Percentiles rank a stretch among this genome's conserved stretches.
These are phyloP conservation scores for Petromus typicus DNA, from an alignment of 2,113 vertebrate species.

Conservation along the genomic window DNA sequence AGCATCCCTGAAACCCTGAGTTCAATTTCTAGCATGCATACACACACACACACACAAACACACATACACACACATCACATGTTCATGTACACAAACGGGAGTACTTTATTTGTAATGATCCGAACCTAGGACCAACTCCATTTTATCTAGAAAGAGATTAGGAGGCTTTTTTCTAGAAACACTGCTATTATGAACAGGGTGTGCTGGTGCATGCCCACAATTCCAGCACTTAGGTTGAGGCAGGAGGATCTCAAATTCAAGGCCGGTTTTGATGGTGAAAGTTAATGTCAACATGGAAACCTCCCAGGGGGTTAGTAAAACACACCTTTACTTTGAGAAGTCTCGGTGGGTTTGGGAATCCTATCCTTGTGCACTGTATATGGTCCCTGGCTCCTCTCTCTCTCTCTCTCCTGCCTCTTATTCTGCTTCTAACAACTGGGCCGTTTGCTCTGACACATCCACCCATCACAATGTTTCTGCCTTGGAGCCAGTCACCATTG, in stretches of 20 bases:
- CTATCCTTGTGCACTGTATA: background rate
- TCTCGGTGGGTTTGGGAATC: background rate
- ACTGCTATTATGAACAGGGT: background rate
- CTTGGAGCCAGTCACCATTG: background rate
- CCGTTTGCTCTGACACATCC: no score
- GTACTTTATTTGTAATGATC: background rate
- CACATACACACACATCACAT: no score
- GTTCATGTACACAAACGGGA: constrained; percentile 8
- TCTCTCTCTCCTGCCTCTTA: background rate
- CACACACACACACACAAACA: no score
- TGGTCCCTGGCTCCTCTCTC: background rate
- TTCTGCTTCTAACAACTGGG: background rate
- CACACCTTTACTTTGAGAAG: no score
- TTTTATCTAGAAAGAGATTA: constrained; percentile 1
- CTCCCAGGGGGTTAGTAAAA: background rate
- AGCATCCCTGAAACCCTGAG: background rate
- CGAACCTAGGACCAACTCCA: constrained; percentile 2
- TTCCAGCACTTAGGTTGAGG: background rate
- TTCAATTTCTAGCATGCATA: background rate
- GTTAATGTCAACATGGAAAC: background rate
- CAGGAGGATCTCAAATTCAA: background rate
- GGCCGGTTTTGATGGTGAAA: background rate
- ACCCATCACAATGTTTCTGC: background rate
- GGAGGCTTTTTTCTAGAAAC: constrained; percentile 10
- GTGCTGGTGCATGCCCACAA: background rate